phyloP scores from a whole-genome alignment of 2,113 vertebrate genomes.

The Climacteris rufus region DNA sequence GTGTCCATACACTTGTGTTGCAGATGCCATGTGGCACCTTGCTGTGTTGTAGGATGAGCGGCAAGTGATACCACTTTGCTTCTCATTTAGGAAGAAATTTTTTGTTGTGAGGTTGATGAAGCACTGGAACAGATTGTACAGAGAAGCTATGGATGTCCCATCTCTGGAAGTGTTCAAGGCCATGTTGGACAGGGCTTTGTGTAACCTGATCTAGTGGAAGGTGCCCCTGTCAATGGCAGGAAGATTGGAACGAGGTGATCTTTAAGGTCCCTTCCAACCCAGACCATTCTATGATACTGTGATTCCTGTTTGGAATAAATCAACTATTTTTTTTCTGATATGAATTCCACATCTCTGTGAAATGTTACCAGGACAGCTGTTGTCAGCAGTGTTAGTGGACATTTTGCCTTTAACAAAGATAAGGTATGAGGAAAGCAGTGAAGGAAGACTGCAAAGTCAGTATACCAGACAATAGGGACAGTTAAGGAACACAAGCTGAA shows the following conservation, averaged over 20 bases:
- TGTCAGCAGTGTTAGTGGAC: neutral
- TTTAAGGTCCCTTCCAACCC: neutral
- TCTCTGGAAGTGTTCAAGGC: neutral
- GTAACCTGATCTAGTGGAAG: neutral
- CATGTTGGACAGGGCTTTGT: neutral
- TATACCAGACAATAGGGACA: neutral
- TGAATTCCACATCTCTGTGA: neutral
- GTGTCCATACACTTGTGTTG: neutral
- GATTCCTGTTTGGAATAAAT: neutral
- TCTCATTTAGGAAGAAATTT: neutral
- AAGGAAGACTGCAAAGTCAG: neutral
- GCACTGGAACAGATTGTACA: neutral
- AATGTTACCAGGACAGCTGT: neutral
- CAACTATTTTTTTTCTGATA: neutral
- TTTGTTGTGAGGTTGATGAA: neutral
- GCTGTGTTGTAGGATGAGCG: neutral
- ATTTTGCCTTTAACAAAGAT: neutral
- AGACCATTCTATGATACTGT: neutral
- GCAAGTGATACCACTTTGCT: neutral
- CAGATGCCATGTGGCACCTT: neutral
- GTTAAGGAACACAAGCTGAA: neutral
- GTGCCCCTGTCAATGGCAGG: neutral
- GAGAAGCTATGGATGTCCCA: neutral
- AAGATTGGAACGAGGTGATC: neutral
- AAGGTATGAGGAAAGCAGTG: neutral